Evolutionary conservation across 2,113 vertebrate species (phyloP), one percentile per base, ranked within the genome.

Genomic region (Gallinago jamesoni): DNA sequence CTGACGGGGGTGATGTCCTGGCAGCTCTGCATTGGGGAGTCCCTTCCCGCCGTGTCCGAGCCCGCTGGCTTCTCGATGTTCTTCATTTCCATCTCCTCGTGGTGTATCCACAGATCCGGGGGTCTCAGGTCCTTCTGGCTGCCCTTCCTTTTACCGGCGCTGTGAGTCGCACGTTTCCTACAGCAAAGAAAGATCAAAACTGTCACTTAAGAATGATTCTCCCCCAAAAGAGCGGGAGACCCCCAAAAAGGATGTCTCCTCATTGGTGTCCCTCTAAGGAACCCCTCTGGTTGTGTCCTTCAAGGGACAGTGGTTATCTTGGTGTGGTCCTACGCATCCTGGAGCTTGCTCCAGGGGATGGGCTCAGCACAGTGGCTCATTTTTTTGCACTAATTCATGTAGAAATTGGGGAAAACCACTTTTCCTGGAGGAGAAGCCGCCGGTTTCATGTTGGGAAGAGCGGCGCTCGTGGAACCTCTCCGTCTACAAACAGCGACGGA

Each of bases 51-150:
- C 0, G 98, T 97, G 35, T 99, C 98, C 0, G 98, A 96, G 31
- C 98, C 98, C 0, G 98, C 88, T 0, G 99, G 98, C 84, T 99
- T 99, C 97, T 99, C 99, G 2, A 99, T 99, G 94, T 99, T 99
- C 97, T 99, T 99, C 98, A 99, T 99, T 95, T 99, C 99, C 99
- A 99, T 99, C 97, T 99, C 99, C 96, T 99, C 99, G 3, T 99
- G 99, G 82, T 99, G 99, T 79, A 99, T 99, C 99, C 99, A 99
- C 20, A 99, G 98, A 90, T 99, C 99, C 0, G 99, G 99, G 17
- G 99, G 99, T 27, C 99, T 96, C 67, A 99, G 97, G 92, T 99
- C 99, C 96, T 99, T 99, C 97, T 99, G 99, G 92, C 99, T 99
- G 87, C 99, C 99, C 76, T 99, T 99, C 84, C 99, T 97, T 72